These are phyloP conservation scores for Eupithecia dodoneata DNA, from an alignment of 2,888 invertebrate genomes.

Conservation along the genomic window DNA sequence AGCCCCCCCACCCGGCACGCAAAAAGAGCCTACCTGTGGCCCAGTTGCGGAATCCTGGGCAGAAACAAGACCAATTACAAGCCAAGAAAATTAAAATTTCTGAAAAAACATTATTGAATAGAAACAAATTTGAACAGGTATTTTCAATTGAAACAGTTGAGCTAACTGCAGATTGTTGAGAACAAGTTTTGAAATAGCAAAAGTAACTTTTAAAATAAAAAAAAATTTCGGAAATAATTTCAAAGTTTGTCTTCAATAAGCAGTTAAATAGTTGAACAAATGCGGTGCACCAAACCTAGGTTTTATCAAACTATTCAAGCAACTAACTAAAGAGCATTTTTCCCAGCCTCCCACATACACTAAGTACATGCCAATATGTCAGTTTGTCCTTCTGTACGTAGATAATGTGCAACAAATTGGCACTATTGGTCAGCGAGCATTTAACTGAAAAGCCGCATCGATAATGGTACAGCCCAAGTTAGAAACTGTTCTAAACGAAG, in stretches of 20 bases:
- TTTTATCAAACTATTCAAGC: constrained; percentile 43
- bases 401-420: constrained; percentile 78
- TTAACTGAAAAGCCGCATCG: constrained; percentile 69
- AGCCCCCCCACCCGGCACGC: too few relatives aligned
- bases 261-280: not conserved
- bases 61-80: too few relatives aligned
- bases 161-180: too few relatives aligned
- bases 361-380: constrained; percentile 71
- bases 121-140: too few relatives aligned
- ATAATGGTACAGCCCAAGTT: constrained; percentile 48
- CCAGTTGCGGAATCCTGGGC: too few relatives aligned
- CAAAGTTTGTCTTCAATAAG: not conserved
- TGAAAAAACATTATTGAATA: too few relatives aligned
- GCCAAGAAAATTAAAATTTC: too few relatives aligned
- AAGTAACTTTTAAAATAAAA: too few relatives aligned
- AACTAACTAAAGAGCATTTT: constrained; percentile 53
- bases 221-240: too few relatives aligned
- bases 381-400: constrained; percentile 58
- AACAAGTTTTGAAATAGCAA: too few relatives aligned
- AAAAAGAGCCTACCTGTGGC: too few relatives aligned
- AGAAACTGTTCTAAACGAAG: constrained; percentile 9
- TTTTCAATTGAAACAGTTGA: too few relatives aligned
- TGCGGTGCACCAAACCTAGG: constrained; percentile 13
- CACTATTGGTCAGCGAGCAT: constrained; percentile 71
- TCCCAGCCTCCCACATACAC: constrained; percentile 55